Base-by-base conservation (phyloP, 1,140 invertebrate genomes). In the Lordiphosa clarofinis region DNA sequence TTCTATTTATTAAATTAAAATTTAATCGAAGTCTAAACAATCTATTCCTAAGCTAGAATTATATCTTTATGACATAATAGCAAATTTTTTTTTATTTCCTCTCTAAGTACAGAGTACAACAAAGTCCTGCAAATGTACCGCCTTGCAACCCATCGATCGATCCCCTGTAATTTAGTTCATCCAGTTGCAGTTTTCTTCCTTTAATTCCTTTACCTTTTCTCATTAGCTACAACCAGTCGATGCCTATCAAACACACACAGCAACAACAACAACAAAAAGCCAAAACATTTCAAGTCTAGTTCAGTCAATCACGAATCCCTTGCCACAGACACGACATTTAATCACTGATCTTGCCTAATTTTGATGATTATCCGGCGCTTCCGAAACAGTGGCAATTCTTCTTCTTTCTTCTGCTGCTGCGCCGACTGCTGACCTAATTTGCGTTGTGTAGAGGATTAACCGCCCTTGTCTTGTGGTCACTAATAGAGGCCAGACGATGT, bases 371-470 rank as follows among this genome's bases (percentile, higher is more conserved):
- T 78, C 78, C 73, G 61, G 50, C 63, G 68, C 73, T 84, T 82
- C 72, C 63, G 54, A 76, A 72, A 69, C 73, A 64, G 56, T 52
- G 53, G 53, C 54, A 56, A 55, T 54, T 66, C 43, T 49, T 37
- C 10, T 31, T 43, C 31, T n/a, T n/a, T n/a, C 11, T 40, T 31
- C 44, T 46, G 40, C 44, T 15, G 21, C 49, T 46, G 24, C 59
- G 9, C 58, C 59, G 62, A 47, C 66, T 82, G 78, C 66, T 82
- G 78, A 82, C 78, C 78, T 84, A 66, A 84, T 82, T 82, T 84
- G 52, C 35, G 31, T 31, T 53, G 49, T 40, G 63, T 46, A 55
- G 53, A 36, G 73, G 73, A 72, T 82, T 84, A 84, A 37, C 36
- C 60, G 57, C 47, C 37, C 64, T 73, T 61, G 78, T 76, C 72